Percentiles rank a stretch among this genome's conserved stretches.
These are phyloP conservation scores for Strigamia transsilvanica DNA, from an alignment of 2,888 invertebrate genomes.

Conservation along the genomic window DNA sequence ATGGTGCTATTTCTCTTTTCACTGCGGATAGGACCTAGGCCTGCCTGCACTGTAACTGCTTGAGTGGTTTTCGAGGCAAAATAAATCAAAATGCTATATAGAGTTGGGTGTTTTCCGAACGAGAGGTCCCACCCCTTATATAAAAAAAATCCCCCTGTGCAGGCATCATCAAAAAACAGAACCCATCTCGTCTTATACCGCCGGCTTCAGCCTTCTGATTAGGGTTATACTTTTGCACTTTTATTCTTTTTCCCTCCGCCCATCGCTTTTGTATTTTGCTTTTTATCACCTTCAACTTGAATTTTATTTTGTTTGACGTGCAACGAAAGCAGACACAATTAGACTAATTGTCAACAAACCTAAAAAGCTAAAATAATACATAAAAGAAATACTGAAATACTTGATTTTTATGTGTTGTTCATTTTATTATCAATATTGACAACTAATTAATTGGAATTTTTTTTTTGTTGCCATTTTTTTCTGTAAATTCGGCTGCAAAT, in stretches of 20 bases:
- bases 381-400: too few species aligned
- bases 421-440: too few species aligned
- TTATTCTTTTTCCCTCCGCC: not conserved
- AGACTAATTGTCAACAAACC: too few species aligned
- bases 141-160: conserved; percentile 41
- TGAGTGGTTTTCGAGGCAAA: conserved; percentile 42
- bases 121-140: conserved; percentile 35
- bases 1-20: conserved; percentile 44
- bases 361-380: too few species aligned
- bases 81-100: conserved; percentile 33
- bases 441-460: too few species aligned
- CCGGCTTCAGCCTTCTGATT: conserved; percentile 32
- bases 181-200: conserved; percentile 28
- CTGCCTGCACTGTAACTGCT: conserved; percentile 36
- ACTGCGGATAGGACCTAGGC: conserved; percentile 20
- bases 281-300: not conserved
- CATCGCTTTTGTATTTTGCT: not conserved
- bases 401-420: too few species aligned
- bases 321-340: too few species aligned
- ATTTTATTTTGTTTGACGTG: not conserved
- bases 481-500: too few species aligned
- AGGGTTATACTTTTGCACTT: conserved; percentile 27
- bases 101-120: conserved; percentile 44
- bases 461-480: too few species aligned
- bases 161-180: conserved; percentile 43